Evolutionary conservation across 2,888 invertebrate genomes (phyloP), one percentile per base, ranked within the genome.

Genomic region (Eilema depressum): DNA sequence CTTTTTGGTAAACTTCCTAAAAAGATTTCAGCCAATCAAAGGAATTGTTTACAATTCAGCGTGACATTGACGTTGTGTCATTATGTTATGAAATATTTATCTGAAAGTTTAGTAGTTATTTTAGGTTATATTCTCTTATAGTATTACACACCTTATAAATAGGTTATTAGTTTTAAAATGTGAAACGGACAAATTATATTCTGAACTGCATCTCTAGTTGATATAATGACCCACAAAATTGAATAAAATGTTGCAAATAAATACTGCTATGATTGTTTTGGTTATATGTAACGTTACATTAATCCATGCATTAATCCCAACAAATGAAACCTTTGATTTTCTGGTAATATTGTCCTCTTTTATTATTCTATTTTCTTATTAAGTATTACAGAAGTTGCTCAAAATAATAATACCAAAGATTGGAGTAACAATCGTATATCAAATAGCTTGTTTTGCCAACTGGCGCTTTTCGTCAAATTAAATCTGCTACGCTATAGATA

Each of bases 261-360:
- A 30, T n/a, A 30, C n/a, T 8, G 8, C 14, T 10, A 30, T 23
- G 23, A 23, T 28, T 17, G 56, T 65, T 4, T 23, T 65, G 10
- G 64, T 56, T 56, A 5, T 56, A 23, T 23, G 8, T 20, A 63
- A 63, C 5, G 47, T 7, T 0, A 64, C n/a, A 28, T 53, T 53
- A n/a, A n/a, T 14, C 0, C 20, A 2, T 1, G 53, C 28, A 53
- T 53, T 64, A 28, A n/a, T 17, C 1, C 28, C 11, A 28, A 30
- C 64, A 7, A 28, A 53, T 10, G n/a, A 12, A 17, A 65, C 53
- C 14, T 65, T 65, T 1, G 30, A 65, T 30, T 65, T 65, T 30
- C 30, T 11, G 64, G 64, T 65, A 65, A 65, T 14, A 11, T 59
- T 26, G 7, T 53, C 28, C 14, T 59, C 3, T 17, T 37, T 14